A percentile compares a stretch with the other conserved stretches of the same genome.
phyloP scores from a whole-genome alignment of 2,888 invertebrate genomes.

The Mylabris sibirica region DNA sequence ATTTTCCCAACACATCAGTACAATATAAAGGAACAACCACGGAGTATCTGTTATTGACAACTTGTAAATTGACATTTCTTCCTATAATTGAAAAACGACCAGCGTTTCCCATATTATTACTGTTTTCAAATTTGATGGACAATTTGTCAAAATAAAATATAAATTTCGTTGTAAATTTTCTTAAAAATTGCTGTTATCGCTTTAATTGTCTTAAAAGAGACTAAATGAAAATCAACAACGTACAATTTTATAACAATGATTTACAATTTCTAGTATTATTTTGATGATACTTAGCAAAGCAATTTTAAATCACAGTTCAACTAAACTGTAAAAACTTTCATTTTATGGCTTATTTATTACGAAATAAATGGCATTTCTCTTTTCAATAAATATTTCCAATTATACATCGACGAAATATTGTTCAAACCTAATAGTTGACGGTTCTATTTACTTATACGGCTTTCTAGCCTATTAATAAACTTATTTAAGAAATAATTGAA shows the following conservation, averaged over 20 bases:
- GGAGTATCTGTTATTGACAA: not conserved
- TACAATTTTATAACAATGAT: not conserved
- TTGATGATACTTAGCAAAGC: too few species aligned
- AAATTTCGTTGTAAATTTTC: too few species aligned
- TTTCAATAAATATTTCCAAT: not conserved
- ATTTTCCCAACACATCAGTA: not conserved
- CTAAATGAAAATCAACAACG: too few species aligned
- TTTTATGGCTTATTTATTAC: not conserved
- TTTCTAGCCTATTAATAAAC: not conserved
- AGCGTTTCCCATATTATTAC: not conserved
- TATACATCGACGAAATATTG: not conserved
- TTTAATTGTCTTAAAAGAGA: too few species aligned
- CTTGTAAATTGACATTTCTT: not conserved
- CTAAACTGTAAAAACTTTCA: not conserved
- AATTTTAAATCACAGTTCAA: not conserved
- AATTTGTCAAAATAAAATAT: too few species aligned
- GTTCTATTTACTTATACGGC: not conserved
- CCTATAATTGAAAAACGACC: not conserved
- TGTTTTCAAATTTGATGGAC: not conserved
- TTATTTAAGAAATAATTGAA: not conserved
- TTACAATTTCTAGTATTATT: not conserved
- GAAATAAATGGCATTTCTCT: not conserved
- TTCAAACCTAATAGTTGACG: too few species aligned
- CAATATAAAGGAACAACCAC: not conserved
- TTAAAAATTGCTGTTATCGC: too few species aligned